Base-by-base conservation (phyloP, 2,113 vertebrate genomes). In the Nothoprocta perdicaria region DNA sequence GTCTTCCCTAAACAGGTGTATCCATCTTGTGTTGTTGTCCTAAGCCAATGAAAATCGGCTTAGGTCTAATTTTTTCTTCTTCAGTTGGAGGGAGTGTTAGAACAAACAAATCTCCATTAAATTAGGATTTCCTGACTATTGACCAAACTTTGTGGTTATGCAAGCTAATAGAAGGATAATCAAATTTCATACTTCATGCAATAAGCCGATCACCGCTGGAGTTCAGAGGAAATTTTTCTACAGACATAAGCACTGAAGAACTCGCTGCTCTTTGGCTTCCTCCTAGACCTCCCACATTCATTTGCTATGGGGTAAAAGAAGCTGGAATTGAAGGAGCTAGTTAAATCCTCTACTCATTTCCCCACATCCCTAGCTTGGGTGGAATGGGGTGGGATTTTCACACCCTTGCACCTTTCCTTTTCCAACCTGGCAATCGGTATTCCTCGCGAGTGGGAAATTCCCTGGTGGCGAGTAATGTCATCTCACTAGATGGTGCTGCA, bases 401-500 rank as follows among this genome's bases (percentile, higher is more conserved):
- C 43, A 14, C 23, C 41, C 73, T 68, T 48, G 12, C 24, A 5
- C 0, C 0, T 52, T 74, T 13, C 82, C 46, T 48, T 46, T 23
- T 48, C 48, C 48, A 48, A 22, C 19, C 19, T 22, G 48, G 22
- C 0, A 53, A 53, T 71, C 40, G 45, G 3, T 87, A 41, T 24
- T 65, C 72, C 80, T 63, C 60, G 13, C 31, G 33, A 77, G 40
- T 38, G 84, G 55, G 72, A 75, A 74, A 63, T 74, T 85, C 63
- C 72, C 55, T 63, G 78, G 48, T 5, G 43, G 67, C 75, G 31
- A 53, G 79, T 93, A 92, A 92, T 90, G 92, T 93, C 95, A 96
- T 91, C 94, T 96, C 96, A 96, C 96, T 96, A 96, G 96, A 61
- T 95, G 96, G 96, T 96, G 96, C 95, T 96, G 60, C 92, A 93